These are phyloP conservation scores for Maniola jurtina DNA, from an alignment of 1,140 invertebrate species.

Conservation along the genomic window DNA sequence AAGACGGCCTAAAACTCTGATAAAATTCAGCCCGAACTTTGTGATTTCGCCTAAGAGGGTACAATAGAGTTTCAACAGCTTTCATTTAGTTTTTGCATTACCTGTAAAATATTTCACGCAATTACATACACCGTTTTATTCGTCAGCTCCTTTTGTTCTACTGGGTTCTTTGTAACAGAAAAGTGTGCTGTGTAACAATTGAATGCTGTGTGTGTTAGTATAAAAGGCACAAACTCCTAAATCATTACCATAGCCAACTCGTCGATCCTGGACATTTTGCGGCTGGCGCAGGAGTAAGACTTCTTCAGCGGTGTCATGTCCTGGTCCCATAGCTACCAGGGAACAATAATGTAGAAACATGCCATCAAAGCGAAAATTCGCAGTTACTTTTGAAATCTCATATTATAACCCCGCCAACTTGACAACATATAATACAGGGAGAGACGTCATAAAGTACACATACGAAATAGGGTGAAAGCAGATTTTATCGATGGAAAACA, in stretches of 20 bases:
- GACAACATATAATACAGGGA: not conserved
- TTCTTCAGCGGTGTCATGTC: conserved; percentile 90
- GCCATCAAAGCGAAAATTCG: conserved; percentile 23
- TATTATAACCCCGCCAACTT: too few relatives aligned
- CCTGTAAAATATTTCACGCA: too few relatives aligned
- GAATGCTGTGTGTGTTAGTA: not conserved
- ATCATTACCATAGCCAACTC: conserved; percentile 81
- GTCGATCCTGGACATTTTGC: conserved; percentile 89
- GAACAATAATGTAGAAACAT: conserved; percentile 39
- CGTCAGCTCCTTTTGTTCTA: too few relatives aligned
- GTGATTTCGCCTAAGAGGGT: too few relatives aligned
- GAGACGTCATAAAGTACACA: too few relatives aligned
- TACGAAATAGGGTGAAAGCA: too few relatives aligned
- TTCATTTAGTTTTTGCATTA: too few relatives aligned
- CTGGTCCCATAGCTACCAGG: conserved; percentile 89
- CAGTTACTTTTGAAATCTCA: not conserved
- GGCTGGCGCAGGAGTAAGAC: conserved; percentile 85
- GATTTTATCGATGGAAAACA: too few relatives aligned
- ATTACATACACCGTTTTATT: too few relatives aligned
- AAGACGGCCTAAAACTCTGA: too few relatives aligned
- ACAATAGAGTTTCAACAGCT: too few relatives aligned
- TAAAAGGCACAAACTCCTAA: conserved; percentile 6
- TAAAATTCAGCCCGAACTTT: too few relatives aligned
- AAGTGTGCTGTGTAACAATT: not conserved
- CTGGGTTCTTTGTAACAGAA: not conserved